Evolutionary conservation across 1,140 invertebrate genomes (phyloP).

Genomic region (Saccostrea cuccullata): DNA sequence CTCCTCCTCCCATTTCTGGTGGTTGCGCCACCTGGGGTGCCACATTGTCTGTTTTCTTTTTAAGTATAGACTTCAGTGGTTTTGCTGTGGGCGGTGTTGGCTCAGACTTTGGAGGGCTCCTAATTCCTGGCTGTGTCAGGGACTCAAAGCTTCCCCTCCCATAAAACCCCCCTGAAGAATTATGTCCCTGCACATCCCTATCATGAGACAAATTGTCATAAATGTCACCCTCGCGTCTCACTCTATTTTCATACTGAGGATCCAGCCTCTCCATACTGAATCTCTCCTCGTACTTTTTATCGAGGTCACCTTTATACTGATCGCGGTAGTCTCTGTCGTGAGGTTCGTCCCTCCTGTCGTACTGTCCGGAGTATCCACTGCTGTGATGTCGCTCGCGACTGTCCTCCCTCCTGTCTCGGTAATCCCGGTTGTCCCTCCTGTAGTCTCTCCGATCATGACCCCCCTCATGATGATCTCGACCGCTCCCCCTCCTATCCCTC

Average conservation of each 20-base stretch:
- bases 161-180: neutral
- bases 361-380: neutral
- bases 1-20: neutral
- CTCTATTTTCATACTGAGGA: slow-evolving; percentile 15
- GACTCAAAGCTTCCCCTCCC: neutral
- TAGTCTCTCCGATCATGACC: slow-evolving; percentile 40
- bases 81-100: slow-evolving; percentile 44
- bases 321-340: neutral
- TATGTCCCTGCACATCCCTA: slow-evolving; percentile 10
- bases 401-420: slow-evolving; percentile 44
- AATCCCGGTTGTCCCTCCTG: slow-evolving; percentile 39
- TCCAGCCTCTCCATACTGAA: neutral
- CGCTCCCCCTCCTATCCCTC: slow-evolving; percentile 17
- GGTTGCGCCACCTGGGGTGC: slow-evolving; percentile 11
- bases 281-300: slow-evolving; percentile 3
- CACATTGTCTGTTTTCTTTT: slow-evolving; percentile 56
- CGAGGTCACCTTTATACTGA: neutral
- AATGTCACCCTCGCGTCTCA: neutral
- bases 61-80: slow-evolving; percentile 67
- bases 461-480: slow-evolving; percentile 40
- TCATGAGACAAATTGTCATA: neutral
- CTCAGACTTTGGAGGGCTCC: slow-evolving; percentile 6
- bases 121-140: slow-evolving; percentile 16
- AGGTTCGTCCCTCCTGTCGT: slow-evolving; percentile 14
- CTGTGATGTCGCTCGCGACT: neutral